Evolutionary conservation across 2,888 invertebrate genomes (phyloP).

Genomic region (Flabesymbios commensalis): DNA sequence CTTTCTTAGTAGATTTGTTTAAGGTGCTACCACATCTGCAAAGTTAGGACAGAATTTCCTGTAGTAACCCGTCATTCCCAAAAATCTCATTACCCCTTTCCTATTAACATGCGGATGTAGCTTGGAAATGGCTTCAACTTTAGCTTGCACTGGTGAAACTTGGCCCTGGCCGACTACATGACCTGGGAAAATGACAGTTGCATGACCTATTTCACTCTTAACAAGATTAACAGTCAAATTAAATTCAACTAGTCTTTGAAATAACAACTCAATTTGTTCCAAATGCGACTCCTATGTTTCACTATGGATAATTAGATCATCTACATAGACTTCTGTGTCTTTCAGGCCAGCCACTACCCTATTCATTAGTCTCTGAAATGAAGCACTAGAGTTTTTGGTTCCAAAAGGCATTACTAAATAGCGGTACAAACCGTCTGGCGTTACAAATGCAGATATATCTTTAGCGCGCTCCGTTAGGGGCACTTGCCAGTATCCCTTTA

Average conservation of each 20-base stretch:
- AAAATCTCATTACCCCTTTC: constrained; percentile 14
- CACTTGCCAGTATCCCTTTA: constrained; percentile 33
- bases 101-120: constrained; percentile 8
- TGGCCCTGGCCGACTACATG: constrained; percentile 24
- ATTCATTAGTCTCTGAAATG: constrained; percentile 2
- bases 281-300: neutral
- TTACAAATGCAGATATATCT: too few species aligned
- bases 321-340: neutral
- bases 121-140: constrained; percentile 9
- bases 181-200: constrained; percentile 27
- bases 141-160: constrained; percentile 15
- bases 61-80: constrained; percentile 9
- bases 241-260: neutral
- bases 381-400: neutral
- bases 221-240: constrained; percentile 8
- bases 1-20: neutral
- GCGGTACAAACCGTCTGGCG: too few species aligned
- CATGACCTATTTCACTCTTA: constrained; percentile 17
- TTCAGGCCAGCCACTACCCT: neutral
- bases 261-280: neutral
- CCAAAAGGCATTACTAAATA: too few species aligned
- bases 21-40: neutral
- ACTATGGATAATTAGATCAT: constrained; percentile 2
- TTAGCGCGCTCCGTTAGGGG: too few species aligned
- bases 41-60: neutral